Evolutionary conservation across 2,888 invertebrate species (phyloP).

Genomic region (Heliconius ismenius): DNA sequence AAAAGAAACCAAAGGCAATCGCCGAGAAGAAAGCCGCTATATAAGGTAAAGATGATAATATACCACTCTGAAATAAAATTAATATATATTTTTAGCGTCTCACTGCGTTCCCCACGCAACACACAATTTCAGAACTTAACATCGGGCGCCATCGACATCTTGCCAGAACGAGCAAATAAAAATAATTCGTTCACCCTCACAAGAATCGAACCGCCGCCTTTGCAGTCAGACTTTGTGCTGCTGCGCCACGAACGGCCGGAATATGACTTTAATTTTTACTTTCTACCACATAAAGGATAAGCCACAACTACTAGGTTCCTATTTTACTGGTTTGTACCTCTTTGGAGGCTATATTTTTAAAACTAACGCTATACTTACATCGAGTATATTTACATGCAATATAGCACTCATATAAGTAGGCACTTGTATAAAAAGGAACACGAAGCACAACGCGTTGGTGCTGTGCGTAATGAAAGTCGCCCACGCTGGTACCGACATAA

Average conservation of each 20-base stretch:
- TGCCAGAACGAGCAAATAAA: too few relatives aligned
- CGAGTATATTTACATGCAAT: slow-evolving; percentile 62
- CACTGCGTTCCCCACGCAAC: too few relatives aligned
- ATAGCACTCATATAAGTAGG: slow-evolving; percentile 84
- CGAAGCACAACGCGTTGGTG: slow-evolving; percentile 81
- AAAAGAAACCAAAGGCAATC: slow-evolving; percentile 80
- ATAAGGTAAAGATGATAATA: slow-evolving; percentile 84
- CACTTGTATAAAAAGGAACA: slow-evolving; percentile 84
- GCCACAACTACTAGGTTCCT: too few relatives aligned
- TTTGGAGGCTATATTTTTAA: background rate
- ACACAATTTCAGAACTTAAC: too few relatives aligned
- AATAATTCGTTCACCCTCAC: too few relatives aligned
- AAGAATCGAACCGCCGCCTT: too few relatives aligned
- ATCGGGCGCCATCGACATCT: too few relatives aligned
- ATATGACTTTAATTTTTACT: too few relatives aligned
- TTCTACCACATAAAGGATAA: too few relatives aligned
- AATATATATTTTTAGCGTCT: background rate
- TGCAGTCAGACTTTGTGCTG: too few relatives aligned
- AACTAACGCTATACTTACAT: slow-evolving; percentile 25
- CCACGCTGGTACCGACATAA: slow-evolving; percentile 74
- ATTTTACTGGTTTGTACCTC: too few relatives aligned
- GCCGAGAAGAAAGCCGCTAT: slow-evolving; percentile 77
- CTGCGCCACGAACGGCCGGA: too few relatives aligned
- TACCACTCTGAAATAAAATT: slow-evolving; percentile 76
- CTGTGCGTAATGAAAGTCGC: slow-evolving; percentile 81